These are phyloP conservation scores for Amphipyra berbera DNA, from an alignment of 2,888 invertebrate genomes.

Conservation along the genomic window DNA sequence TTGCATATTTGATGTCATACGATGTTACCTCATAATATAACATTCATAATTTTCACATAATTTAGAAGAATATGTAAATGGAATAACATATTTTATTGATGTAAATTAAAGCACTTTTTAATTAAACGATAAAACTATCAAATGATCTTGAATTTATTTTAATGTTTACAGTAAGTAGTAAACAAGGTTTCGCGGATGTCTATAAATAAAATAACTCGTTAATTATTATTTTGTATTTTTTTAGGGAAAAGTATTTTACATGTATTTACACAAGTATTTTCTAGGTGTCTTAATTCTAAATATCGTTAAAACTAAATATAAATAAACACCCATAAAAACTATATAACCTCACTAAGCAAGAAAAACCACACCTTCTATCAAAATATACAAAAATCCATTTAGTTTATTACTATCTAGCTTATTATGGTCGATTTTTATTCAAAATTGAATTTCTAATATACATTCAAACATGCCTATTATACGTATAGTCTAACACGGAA, in stretches of 20 bases:
- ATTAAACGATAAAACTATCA: neutral
- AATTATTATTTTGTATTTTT: neutral
- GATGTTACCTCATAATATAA: neutral
- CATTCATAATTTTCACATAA: neutral
- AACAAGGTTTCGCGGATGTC: slow-evolving; percentile 19
- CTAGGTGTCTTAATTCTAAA: too few species aligned
- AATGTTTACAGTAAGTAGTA: slow-evolving; percentile 5
- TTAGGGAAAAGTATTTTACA: neutral
- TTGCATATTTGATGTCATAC: slow-evolving; percentile 6
- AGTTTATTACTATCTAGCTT: neutral
- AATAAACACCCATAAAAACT: neutral
- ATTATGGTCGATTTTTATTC: neutral
- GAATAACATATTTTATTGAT: slow-evolving; percentile 7
- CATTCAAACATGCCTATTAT: neutral
- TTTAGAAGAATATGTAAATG: slow-evolving; percentile 2
- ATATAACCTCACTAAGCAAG: too few species aligned
- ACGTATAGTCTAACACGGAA: slow-evolving; percentile 17
- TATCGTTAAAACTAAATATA: neutral
- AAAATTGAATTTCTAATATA: neutral
- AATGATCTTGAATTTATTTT: slow-evolving; percentile 40
- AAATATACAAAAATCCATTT: neutral
- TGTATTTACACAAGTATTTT: too few species aligned
- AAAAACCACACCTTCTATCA: too few species aligned
- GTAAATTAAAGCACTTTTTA: slow-evolving; percentile 4
- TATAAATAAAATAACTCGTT: neutral